phyloP scores from a whole-genome alignment of 2,113 vertebrate genomes.

The Dipodomys spectabilis region DNA sequence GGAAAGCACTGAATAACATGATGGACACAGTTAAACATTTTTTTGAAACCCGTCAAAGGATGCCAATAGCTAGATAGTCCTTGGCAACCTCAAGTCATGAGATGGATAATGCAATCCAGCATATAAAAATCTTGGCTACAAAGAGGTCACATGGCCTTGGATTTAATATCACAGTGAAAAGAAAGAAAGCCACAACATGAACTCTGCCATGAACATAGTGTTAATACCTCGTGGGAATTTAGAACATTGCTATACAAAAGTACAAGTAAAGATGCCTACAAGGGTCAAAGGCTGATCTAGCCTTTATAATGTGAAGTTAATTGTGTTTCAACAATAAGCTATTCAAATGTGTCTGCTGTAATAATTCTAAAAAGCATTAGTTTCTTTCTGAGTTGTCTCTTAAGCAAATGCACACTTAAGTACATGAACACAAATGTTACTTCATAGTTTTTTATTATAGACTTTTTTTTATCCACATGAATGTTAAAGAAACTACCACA shows the following conservation, averaged over 20 bases:
- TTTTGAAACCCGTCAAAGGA: background rate
- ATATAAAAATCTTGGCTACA: background rate
- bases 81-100: background rate
- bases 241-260: background rate
- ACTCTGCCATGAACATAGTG: background rate
- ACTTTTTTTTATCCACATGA: slow-evolving; percentile 97
- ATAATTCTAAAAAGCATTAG: slow-evolving; percentile 58
- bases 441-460: slow-evolving; percentile 91
- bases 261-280: background rate
- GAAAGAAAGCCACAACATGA: background rate
- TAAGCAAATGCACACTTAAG: slow-evolving; percentile 78
- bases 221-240: background rate
- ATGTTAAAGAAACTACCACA: slow-evolving; percentile 99
- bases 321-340: slow-evolving; percentile 61
- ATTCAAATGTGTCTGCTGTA: slow-evolving; percentile 68
- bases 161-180: background rate
- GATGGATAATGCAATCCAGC: background rate
- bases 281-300: background rate
- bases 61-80: background rate
- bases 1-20: background rate
- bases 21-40: background rate
- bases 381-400: slow-evolving; percentile 44
- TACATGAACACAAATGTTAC: slow-evolving; percentile 83
- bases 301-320: slow-evolving; percentile 71
- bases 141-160: background rate